Conservation (phyloP, 2,888 invertebrate genomes). For the Tipula confusa region DNA sequence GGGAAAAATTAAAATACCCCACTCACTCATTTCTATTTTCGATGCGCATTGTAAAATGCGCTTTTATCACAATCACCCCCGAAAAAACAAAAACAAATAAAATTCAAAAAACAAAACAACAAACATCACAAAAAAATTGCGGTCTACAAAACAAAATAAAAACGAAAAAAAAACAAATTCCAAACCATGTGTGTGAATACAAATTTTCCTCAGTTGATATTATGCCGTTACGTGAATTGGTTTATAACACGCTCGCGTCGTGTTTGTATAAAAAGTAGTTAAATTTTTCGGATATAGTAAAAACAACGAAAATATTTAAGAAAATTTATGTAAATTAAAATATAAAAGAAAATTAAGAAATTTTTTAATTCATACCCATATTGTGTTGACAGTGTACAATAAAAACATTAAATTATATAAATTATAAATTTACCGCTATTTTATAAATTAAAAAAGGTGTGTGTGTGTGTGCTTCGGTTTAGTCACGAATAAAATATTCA, state of each 20-base stretch:
- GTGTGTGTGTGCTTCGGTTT: background rate
- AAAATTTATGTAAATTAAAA: background rate
- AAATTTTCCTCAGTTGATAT: background rate
- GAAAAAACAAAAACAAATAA: background rate
- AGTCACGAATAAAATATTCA: background rate
- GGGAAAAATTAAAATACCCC: background rate
- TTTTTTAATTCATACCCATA: too few species aligned
- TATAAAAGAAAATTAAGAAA: background rate
- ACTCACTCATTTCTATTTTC: background rate
- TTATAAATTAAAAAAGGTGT: background rate
- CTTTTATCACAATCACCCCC: background rate
- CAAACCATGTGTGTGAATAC: background rate
- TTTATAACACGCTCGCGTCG: background rate
- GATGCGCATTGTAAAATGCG: slow-evolving; percentile 9
- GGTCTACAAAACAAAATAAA: background rate
- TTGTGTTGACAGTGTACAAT: background rate
- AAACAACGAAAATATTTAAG: too few species aligned
- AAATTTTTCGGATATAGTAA: too few species aligned
- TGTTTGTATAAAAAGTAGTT: too few species aligned
- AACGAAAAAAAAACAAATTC: background rate
- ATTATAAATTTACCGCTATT: background rate
- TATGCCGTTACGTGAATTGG: background rate
- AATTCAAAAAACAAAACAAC: background rate
- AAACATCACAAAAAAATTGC: background rate
- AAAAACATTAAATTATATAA: background rate